Evolutionary conservation across 1,140 invertebrate genomes (phyloP), one percentile per base, ranked within the genome.

Genomic region (Archivesica marissinica): DNA sequence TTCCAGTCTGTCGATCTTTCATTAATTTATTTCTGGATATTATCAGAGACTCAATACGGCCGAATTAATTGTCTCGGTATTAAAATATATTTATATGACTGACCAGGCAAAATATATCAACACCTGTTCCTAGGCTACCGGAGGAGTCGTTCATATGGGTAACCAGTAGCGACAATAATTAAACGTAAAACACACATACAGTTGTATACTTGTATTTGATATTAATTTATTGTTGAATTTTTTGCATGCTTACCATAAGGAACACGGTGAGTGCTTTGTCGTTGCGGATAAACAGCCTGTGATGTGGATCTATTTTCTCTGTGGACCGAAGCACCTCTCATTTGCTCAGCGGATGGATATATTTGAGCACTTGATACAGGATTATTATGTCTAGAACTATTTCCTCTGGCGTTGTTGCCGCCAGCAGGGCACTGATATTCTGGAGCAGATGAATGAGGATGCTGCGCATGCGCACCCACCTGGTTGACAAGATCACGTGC

Each of bases 401-500:
- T 35, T 41, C 7, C 39, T 38, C 28, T 35, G 0, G 64, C 13
- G 1, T 2, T 54, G n/a, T 25, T 25, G 11, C 25, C 17, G 17
- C 28, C 28, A 13, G n/a, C 33, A 3, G 28, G 15, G 47, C n/a
- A 15, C 33, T 17, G 25, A 54, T 20, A 56, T 6, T n/a, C 35
- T 2, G 77, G 77, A 28, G 77, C 77, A 47, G 77, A 79, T 47
- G 77, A 61, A 35, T 64, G 38, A 28, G 77, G 77, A 35, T 61
- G 38, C 4, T 50, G 56, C 9, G 35, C 77, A 47, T 64, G 35
- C 75, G 75, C 75, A 77, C 33, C 41, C 1, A 15, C 33, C 30
- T 54, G 47, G 30, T 79, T 52, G 17, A 79, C 77, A 2, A 79
- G 59, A 11, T 44, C 77, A 66, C 77, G 77, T 68, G 77, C 77